Evolutionary conservation across 37 sponge, comb jelly and placozoan species (phyloP).

Genomic region (Petrosia ficiformis): DNA sequence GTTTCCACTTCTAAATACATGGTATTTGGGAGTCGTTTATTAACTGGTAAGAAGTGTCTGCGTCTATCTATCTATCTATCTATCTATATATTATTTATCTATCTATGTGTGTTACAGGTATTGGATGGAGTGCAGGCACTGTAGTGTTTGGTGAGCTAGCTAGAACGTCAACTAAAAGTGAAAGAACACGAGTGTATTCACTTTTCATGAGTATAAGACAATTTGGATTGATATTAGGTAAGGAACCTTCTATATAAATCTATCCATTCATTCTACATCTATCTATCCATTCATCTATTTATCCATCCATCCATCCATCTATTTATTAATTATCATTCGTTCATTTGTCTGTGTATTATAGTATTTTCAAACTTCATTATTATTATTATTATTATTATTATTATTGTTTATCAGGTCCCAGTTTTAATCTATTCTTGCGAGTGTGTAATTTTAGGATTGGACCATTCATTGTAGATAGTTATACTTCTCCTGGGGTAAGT

Average conservation of each 20-base stretch:
- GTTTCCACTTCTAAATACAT: constrained; percentile 47
- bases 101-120: constrained; percentile 21
- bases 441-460: constrained; percentile 67
- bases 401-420: constrained; percentile 54
- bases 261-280: too few species aligned
- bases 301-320: too few species aligned
- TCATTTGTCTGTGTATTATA: too few species aligned
- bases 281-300: too few species aligned
- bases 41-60: constrained; percentile 7
- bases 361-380: too few species aligned
- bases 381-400: not conserved
- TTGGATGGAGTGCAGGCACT: constrained; percentile 62
- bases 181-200: constrained; percentile 55
- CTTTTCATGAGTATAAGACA: constrained; percentile 38
- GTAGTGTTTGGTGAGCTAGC: constrained; percentile 59
- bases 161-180: constrained; percentile 38
- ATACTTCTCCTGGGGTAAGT: constrained; percentile 75
- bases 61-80: too few species aligned
- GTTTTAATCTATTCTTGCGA: constrained; percentile 71
- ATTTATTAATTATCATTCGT: too few species aligned
- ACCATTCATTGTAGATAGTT: constrained; percentile 58
- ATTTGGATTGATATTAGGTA: constrained; percentile 57
- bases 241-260: too few species aligned
- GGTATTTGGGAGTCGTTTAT: constrained; percentile 40
- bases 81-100: too few species aligned